Percentiles rank a stretch among this genome's conserved stretches.
phyloP scores from a whole-genome alignment of 2,888 invertebrate genomes.

The Epistrophe grossulariae region DNA sequence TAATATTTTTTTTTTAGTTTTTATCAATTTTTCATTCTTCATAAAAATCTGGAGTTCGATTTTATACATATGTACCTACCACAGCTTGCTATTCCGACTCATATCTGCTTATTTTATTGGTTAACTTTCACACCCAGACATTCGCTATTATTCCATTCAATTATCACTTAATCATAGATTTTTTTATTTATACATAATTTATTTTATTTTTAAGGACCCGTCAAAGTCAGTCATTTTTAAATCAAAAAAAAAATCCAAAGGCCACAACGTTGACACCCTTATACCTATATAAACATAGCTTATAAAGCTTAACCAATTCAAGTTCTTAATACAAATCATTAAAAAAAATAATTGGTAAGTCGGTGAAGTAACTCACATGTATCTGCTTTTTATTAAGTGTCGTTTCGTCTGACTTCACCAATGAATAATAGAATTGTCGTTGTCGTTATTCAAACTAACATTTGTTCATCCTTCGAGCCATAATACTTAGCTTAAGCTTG shows the following conservation, averaged over 20 bases:
- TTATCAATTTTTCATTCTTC: too few species aligned
- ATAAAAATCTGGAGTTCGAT: too few species aligned
- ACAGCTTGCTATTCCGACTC: too few species aligned
- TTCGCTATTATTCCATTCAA: too few species aligned
- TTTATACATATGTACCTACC: too few species aligned
- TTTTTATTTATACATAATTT: background rate
- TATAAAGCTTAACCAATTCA: background rate
- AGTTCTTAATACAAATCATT: background rate
- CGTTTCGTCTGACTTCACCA: conserved; percentile 8
- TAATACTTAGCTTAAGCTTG: background rate
- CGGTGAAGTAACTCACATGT: background rate
- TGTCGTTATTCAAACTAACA: background rate
- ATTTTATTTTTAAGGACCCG: conserved; percentile 49
- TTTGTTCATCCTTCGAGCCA: background rate
- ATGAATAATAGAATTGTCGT: background rate
- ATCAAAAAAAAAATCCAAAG: background rate
- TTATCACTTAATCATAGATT: background rate
- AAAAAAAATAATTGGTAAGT: conserved; percentile 4
- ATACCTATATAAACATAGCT: background rate
- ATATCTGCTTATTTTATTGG: too few species aligned
- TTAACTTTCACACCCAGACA: too few species aligned
- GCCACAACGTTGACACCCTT: conserved; percentile 4
- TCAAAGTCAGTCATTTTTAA: conserved; percentile 40
- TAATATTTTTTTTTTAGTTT: too few species aligned
- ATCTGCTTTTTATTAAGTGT: conserved; percentile 6